These are phyloP conservation scores for Fistularia tabacaria DNA, from an alignment of 2,797 vertebrate genomes.

Conservation along the genomic window DNA sequence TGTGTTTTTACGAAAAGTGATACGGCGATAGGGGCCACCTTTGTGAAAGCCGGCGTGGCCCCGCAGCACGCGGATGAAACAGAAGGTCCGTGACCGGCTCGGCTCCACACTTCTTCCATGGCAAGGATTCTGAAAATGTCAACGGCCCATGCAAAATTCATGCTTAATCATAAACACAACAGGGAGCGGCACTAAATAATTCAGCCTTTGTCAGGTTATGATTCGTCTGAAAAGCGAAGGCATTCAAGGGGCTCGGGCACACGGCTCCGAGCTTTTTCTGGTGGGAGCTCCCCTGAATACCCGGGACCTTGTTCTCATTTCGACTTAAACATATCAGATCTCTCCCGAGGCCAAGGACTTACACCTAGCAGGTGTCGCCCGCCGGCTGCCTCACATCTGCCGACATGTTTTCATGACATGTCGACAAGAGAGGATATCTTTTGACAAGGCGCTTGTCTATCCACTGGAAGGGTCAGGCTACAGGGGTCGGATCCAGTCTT, in stretches of 20 bases:
- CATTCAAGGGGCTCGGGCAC: conserved; percentile 25
- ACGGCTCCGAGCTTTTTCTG: conserved; percentile 21
- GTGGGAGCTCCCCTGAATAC: conserved; percentile 53
- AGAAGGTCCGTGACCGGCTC: conserved; percentile 28
- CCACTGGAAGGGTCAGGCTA: conserved; percentile 24
- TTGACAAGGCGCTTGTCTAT: conserved; percentile 2
- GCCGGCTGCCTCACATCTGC: conserved; percentile 37
- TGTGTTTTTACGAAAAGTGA: conserved; percentile 69
- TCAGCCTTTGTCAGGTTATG: conserved; percentile 63
- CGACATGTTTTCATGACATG: conserved; percentile 38
- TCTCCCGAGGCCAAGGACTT: conserved; percentile 47
- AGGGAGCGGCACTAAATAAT: conserved; percentile 72
- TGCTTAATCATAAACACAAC: conserved; percentile 72
- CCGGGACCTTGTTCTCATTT: conserved; percentile 48
- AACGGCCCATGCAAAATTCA: conserved; percentile 76
- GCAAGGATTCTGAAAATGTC: conserved; percentile 63
- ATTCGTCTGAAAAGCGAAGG: conserved; percentile 56
- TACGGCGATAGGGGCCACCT: conserved; percentile 31
- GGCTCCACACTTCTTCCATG: conserved; percentile 25
- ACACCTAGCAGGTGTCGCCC: conserved; percentile 66
- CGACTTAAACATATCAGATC: conserved; percentile 44
- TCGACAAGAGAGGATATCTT: conserved; percentile 2
- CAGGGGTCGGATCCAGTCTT: neutral
- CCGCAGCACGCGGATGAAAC: too few relatives aligned
- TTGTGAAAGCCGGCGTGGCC: conserved; percentile 33